phyloP scores from a whole-genome alignment of 2,797 vertebrate species.

The Artibeus jamaicensis region DNA sequence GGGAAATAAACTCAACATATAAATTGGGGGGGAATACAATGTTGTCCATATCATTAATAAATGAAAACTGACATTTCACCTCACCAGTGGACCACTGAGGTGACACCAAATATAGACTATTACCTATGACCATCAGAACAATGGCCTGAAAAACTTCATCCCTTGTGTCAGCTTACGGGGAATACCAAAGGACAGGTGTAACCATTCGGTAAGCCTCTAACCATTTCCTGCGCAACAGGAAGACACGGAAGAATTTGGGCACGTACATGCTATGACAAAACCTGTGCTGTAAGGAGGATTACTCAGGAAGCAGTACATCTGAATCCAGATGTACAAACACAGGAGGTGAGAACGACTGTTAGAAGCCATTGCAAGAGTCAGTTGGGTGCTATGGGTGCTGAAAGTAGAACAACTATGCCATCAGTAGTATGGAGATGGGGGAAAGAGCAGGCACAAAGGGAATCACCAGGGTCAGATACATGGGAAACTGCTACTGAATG shows the following conservation, averaged over 20 bases:
- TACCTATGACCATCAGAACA: not conserved
- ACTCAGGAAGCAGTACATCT: not conserved
- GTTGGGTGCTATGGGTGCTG: not conserved
- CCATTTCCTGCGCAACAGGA: not conserved
- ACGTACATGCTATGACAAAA: not conserved
- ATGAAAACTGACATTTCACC: constrained; percentile 8
- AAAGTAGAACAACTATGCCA: not conserved
- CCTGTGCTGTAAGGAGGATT: not conserved
- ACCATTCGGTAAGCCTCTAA: not conserved
- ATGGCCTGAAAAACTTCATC: not conserved
- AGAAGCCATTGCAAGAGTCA: not conserved
- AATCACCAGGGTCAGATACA: not conserved
- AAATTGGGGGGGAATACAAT: not conserved
- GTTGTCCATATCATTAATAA: not conserved
- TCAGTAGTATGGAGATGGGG: not conserved
- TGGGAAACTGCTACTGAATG: not conserved
- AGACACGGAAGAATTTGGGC: not conserved
- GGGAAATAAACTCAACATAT: not conserved
- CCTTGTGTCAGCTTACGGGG: not conserved
- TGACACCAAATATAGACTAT: not conserved
- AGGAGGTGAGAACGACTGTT: not conserved
- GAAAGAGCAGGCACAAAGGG: not conserved
- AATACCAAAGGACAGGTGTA: not conserved
- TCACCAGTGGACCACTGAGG: not conserved
- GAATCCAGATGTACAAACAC: not conserved